Evolutionary conservation across 2,888 invertebrate genomes (phyloP), one percentile per base, ranked within the genome.

Genomic region (Melanotus villosus): DNA sequence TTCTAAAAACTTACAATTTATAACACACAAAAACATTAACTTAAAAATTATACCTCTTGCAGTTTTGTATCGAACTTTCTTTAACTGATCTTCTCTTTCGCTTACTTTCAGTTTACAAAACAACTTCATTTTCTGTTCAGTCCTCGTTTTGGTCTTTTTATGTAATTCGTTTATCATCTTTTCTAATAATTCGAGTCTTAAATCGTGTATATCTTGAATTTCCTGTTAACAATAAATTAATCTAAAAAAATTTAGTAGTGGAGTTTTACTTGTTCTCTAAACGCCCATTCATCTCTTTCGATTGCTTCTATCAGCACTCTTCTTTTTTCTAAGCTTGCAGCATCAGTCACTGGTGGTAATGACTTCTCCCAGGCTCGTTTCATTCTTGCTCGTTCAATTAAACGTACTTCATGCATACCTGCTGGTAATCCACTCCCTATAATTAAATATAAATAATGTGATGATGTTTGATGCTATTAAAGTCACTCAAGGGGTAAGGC

Each of bases 241-340:
- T 69, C 62, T 50, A 0, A 73, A 63, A 41, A 47, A 70, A 60
- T 26, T 26, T 26, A 3, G 26, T 26, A n/a, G n/a, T n/a, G n/a
- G n/a, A 21, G 32, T 63, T 19, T 56, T 57, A 92, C 92, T 73
- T 91, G 89, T 80, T 96, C 95, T 69, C 95, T 88, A 60, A 93
- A 91, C 7, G 92, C 88, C 95, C 95, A 96, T 79, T 95, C 92
- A 75, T 94, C 92, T 68, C 91, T 88, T 83, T 95, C 95, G 73
- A 96, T 88, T n/a, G 93, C 92, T 54, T 89, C 89, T 72, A 95
- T 88, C 77, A 94, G 89, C n/a, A 85, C 86, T 10, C 89, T 86
- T 2, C 91, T 85, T 56, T 87, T 85, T 77, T 90, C 90, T 79
- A 89, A 89, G 76, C 90, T 89, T 78, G 83, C 83, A 21, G 85